These are phyloP conservation scores for Rhinoderma darwinii DNA, from an alignment of 2,113 vertebrate genomes.

Conservation along the genomic window DNA sequence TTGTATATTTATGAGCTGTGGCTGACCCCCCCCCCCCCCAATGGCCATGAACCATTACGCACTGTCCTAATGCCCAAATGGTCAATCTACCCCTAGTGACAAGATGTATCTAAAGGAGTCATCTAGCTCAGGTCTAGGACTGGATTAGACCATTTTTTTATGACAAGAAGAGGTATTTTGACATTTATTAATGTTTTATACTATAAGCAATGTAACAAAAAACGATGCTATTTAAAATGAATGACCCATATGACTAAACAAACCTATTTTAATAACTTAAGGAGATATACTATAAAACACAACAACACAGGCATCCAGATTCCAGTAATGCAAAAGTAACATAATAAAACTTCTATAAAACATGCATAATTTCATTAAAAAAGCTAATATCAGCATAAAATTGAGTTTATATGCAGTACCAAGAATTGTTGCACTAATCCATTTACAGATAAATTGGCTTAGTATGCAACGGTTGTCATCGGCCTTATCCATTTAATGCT, in stretches of 20 bases:
- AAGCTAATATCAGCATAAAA: constrained; percentile 37
- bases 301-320: background rate
- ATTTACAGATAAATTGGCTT: constrained; percentile 39
- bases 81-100: background rate
- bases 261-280: constrained; percentile 19
- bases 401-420: constrained; percentile 25
- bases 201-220: background rate
- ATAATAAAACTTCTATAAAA: constrained; percentile 27
- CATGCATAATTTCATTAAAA: constrained; percentile 36
- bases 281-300: background rate
- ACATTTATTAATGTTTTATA: too few relatives aligned
- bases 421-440: constrained; percentile 10
- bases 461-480: constrained; percentile 21
- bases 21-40: too few relatives aligned
- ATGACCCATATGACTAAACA: background rate
- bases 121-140: background rate
- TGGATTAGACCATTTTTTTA: too few relatives aligned
- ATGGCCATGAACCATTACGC: too few relatives aligned
- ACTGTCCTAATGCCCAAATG: background rate
- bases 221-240: background rate
- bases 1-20: background rate
- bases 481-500: constrained; percentile 37
- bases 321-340: background rate
- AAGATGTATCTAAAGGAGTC: background rate
- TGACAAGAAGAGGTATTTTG: too few relatives aligned